phyloP scores from a whole-genome alignment of 2,113 vertebrate genomes.

The Misgurnus mizolepis region DNA sequence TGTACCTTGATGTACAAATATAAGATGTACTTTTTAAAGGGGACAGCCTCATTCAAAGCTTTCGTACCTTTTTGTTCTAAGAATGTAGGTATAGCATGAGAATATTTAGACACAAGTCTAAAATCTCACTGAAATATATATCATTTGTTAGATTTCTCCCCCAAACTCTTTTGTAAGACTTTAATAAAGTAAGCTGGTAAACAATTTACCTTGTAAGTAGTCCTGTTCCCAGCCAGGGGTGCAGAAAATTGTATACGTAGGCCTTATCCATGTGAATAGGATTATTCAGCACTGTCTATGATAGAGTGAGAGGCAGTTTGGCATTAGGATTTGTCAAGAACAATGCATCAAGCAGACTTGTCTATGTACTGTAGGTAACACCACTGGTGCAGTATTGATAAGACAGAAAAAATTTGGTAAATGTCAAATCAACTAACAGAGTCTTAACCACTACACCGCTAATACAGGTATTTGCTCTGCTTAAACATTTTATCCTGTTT shows the following conservation, averaged over 20 bases:
- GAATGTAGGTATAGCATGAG: too few species aligned
- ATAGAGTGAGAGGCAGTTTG: not conserved
- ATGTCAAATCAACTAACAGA: not conserved
- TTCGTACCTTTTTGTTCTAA: too few species aligned
- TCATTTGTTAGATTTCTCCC: too few species aligned
- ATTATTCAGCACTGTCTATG: conserved; percentile 81
- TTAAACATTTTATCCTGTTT: too few species aligned
- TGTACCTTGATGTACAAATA: too few species aligned
- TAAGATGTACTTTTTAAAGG: too few species aligned
- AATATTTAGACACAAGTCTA: too few species aligned
- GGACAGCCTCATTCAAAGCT: too few species aligned
- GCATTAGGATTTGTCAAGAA: not conserved
- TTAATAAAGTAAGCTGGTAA: not conserved
- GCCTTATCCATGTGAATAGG: conserved; percentile 87
- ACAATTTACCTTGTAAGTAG: conserved; percentile 88
- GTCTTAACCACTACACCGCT: too few species aligned
- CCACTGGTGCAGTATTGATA: not conserved
- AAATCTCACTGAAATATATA: too few species aligned
- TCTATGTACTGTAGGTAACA: not conserved
- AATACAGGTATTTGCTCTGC: too few species aligned
- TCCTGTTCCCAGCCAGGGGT: conserved; percentile 93
- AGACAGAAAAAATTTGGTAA: not conserved
- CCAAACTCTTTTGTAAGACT: too few species aligned
- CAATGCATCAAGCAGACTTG: not conserved
- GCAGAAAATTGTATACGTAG: conserved; percentile 81